A percentile compares a stretch with the other conserved stretches of the same genome.
These are phyloP conservation scores for Argyresthia goedartella DNA, from an alignment of 2,888 invertebrate species.

Conservation along the genomic window DNA sequence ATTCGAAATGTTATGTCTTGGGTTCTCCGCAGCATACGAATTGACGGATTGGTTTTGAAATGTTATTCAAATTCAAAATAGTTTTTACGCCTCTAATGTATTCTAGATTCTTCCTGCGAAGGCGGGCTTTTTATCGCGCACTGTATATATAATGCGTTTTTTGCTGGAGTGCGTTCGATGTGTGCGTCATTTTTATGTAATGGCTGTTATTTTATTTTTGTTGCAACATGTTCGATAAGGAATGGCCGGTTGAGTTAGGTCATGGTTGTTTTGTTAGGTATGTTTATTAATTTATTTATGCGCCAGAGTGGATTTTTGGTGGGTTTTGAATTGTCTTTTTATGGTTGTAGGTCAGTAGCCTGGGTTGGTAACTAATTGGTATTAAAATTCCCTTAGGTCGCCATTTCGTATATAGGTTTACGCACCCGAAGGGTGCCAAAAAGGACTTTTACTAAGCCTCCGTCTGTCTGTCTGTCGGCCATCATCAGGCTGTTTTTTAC, in stretches of 20 bases:
- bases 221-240: slow-evolving; percentile 9
- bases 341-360: background rate
- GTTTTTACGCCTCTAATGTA: slow-evolving; percentile 23
- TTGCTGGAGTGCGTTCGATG: slow-evolving; percentile 8
- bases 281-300: slow-evolving; percentile 17
- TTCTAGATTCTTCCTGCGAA: slow-evolving; percentile 10
- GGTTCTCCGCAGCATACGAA: slow-evolving; percentile 39
- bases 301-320: slow-evolving; percentile 31
- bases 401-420: no score
- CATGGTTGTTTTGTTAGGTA: slow-evolving; percentile 20
- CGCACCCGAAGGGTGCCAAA: no score
- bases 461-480: no score
- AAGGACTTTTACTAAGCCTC: no score
- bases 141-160: slow-evolving; percentile 6
- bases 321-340: background rate
- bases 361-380: no score
- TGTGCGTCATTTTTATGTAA: slow-evolving; percentile 27
- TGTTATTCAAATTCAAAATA: slow-evolving; percentile 40
- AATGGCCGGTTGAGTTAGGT: slow-evolving; percentile 43
- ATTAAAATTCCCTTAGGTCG: no score
- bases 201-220: slow-evolving; percentile 19
- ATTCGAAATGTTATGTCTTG: slow-evolving; percentile 33
- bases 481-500: no score
- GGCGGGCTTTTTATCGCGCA: slow-evolving; percentile 13
- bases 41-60: slow-evolving; percentile 33